Evolutionary conservation across 2,888 invertebrate species (phyloP), one percentile per base, ranked within the genome.

Genomic region (Tenodera sinensis): DNA sequence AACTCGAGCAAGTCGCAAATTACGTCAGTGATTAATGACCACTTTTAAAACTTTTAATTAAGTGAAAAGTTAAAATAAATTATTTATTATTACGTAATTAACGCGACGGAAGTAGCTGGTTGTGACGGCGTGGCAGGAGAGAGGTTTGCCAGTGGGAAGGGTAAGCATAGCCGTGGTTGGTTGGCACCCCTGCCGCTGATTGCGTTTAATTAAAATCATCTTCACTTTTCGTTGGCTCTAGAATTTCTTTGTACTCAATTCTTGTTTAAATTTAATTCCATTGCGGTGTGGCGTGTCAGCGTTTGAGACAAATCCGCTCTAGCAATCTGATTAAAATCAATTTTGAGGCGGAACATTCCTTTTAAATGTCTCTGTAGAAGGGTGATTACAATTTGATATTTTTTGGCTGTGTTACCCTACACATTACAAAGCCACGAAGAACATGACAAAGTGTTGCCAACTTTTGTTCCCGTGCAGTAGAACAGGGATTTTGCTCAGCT

Each of bases 61-160:
- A 87, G 82, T 87, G 87, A 87, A 87, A 87, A 87, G 82, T 82
- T 82, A 87, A 83, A 87, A 87, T 87, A 87, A 87, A 87, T 87
- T 82, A 87, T 87, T 87, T 87, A 87, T 87, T 87, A 87, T 87
- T 87, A 87, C 34, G 87, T 83, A 87, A 87, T 87, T 87, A 87
- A 87, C 87, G 87, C 83, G 27, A 34, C 25, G 71, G 25, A 86
- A 86, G 81, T 28, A 81, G 86, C 28, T 81, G 86, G 81, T 15
- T n/a, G 86, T 71, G 54, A 71, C 54, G 54, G 54, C 54, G n/a
- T n/a, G n/a, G n/a, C n/a, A n/a, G n/a, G n/a, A 20, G 20, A 20
- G 54, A 20, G 54, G 54, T 20, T 54, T 54, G 54, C 54, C 54
- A 6, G 20, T 71, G 54, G 54, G 54, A 20, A 71, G 54, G 54